Percentiles rank a stretch among this genome's conserved stretches.
Conservation (phyloP, 2,113 vertebrate genomes). For the Alexandromys fortis region DNA sequence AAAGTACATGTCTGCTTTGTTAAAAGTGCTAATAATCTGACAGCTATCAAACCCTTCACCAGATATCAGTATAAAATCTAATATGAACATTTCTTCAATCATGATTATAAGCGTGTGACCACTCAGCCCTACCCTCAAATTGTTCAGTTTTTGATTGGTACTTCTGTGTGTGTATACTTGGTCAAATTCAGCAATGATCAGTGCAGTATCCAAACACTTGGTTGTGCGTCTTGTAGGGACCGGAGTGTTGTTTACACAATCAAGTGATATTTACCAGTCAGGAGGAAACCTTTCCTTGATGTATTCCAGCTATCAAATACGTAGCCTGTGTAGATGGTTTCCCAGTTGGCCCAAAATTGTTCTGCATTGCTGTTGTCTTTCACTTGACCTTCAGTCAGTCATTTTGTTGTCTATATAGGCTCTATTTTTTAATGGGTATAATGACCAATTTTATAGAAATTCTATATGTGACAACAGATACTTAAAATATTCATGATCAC, state of each 20-base stretch:
- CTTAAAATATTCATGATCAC: neutral
- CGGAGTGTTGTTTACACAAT: neutral
- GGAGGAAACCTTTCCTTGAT: neutral
- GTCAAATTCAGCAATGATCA: neutral
- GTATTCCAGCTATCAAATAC: neutral
- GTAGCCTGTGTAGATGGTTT: neutral
- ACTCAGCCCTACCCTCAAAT: neutral
- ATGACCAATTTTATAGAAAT: neutral
- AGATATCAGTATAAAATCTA: neutral
- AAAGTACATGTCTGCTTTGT: neutral
- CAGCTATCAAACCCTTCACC: neutral
- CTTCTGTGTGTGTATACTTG: neutral
- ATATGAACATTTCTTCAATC: neutral
- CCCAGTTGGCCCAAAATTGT: neutral
- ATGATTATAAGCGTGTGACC: neutral
- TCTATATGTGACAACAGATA: neutral
- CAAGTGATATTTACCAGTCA: neutral
- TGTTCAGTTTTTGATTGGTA: neutral
- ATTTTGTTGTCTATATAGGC: neutral
- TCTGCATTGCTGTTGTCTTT: neutral
- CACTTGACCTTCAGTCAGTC: neutral
- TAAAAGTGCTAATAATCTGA: conserved; percentile 1
- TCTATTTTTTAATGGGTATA: conserved; percentile 37
- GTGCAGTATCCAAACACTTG: neutral
- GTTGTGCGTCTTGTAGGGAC: neutral